A percentile compares a stretch with the other conserved stretches of the same genome.
These are phyloP conservation scores for Battus philenor DNA, from an alignment of 1,140 invertebrate genomes.

Conservation along the genomic window DNA sequence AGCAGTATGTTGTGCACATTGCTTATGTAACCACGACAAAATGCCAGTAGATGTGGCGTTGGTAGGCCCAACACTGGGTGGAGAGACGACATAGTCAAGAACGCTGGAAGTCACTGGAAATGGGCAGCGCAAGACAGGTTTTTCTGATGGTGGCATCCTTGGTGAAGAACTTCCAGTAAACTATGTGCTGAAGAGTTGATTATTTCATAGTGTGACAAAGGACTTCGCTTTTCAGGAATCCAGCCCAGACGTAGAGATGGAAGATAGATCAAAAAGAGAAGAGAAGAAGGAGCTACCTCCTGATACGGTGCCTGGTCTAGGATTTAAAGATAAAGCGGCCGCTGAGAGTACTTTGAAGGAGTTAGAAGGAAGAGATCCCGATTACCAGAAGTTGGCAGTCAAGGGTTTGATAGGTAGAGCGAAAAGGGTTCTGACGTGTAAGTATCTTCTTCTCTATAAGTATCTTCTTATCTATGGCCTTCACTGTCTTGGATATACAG, in stretches of 20 bases:
- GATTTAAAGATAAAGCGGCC: slow-evolving; percentile 79
- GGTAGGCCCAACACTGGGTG: too few species aligned
- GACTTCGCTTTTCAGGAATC: slow-evolving; percentile 33
- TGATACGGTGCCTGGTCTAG: slow-evolving; percentile 78
- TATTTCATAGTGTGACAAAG: background rate
- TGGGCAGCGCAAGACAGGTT: too few species aligned
- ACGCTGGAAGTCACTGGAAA: too few species aligned
- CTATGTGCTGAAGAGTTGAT: background rate
- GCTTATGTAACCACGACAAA: too few species aligned
- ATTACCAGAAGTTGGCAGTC: slow-evolving; percentile 80
- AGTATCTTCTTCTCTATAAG: too few species aligned
- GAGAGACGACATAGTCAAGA: too few species aligned
- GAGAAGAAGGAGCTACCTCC: slow-evolving; percentile 51
- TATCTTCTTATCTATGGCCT: too few species aligned
- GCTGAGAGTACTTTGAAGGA: slow-evolving; percentile 71
- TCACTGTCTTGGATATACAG: too few species aligned
- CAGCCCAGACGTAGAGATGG: slow-evolving; percentile 64
- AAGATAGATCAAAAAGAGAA: slow-evolving; percentile 37
- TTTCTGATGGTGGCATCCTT: background rate
- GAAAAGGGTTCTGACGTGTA: slow-evolving; percentile 78
- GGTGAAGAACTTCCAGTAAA: background rate
- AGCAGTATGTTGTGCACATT: too few species aligned
- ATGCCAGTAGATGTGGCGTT: too few species aligned
- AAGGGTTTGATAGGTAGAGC: slow-evolving; percentile 80
- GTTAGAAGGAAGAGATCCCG: slow-evolving; percentile 80